Evolutionary conservation across 2,888 invertebrate genomes (phyloP).

Genomic region (Mimumesa dahlbomi): DNA sequence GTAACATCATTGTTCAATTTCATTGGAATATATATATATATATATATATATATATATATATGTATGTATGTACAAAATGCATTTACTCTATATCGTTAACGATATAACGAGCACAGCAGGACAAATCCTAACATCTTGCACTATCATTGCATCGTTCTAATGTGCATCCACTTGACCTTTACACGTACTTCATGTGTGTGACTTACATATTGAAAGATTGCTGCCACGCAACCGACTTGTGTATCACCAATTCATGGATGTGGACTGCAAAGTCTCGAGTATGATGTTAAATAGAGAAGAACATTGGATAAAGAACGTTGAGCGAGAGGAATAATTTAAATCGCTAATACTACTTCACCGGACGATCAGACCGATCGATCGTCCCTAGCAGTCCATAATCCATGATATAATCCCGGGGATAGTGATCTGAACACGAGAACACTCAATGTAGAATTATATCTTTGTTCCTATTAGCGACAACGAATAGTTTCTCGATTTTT

Average conservation of each 20-base stretch:
- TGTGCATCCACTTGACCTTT: constrained; percentile 40
- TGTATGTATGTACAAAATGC: neutral
- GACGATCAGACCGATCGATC: constrained; percentile 22
- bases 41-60: neutral
- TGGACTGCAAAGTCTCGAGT: constrained; percentile 47
- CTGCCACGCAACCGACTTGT: constrained; percentile 48
- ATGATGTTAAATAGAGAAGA: constrained; percentile 29
- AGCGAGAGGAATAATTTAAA: constrained; percentile 11
- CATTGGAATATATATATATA: no score
- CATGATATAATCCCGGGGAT: constrained; percentile 12
- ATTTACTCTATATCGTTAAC: neutral
- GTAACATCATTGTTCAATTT: constrained; percentile 1
- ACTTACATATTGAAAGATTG: constrained; percentile 49
- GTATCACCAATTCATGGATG: constrained; percentile 51
- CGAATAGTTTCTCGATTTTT: neutral
- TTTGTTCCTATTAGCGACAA: constrained; percentile 31
- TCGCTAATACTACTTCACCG: constrained; percentile 6
- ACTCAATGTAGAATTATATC: constrained; percentile 20
- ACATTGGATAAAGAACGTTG: constrained; percentile 2
- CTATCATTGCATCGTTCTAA: no score
- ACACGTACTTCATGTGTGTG: constrained; percentile 49
- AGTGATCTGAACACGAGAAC: constrained; percentile 47
- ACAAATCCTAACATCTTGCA: constrained; percentile 39
- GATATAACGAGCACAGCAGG: constrained; percentile 46
- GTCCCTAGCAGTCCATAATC: constrained; percentile 40